Evolutionary conservation across 2,113 vertebrate species (phyloP).

Genomic region (Eulacestoma nigropectus): DNA sequence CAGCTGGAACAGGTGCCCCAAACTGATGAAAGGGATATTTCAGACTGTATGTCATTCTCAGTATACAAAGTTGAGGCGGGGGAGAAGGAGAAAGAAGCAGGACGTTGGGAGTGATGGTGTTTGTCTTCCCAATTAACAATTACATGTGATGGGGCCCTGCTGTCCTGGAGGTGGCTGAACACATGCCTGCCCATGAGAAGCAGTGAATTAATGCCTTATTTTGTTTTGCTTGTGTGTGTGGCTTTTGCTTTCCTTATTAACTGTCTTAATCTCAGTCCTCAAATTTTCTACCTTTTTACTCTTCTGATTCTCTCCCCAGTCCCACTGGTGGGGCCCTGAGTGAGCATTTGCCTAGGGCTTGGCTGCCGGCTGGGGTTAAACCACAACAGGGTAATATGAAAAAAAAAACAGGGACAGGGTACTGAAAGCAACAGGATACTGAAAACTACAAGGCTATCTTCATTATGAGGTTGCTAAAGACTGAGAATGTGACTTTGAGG

Average conservation of each 20-base stretch:
- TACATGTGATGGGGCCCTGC: not conserved
- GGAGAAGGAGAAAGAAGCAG: not conserved
- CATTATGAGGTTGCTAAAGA: not conserved
- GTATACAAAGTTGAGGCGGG: not conserved
- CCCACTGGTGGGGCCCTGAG: not conserved
- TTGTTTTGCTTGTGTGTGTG: not conserved
- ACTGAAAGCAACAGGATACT: not conserved
- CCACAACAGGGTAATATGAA: not conserved
- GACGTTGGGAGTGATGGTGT: not conserved
- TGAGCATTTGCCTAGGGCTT: not conserved
- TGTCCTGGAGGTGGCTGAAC: not conserved
- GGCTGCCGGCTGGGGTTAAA: not conserved
- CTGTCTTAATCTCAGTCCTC: not conserved
- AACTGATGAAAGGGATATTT: not conserved
- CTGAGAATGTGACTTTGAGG: not conserved
- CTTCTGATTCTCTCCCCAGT: fast-evolving
- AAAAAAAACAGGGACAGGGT: not conserved
- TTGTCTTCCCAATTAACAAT: not conserved
- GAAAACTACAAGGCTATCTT: not conserved
- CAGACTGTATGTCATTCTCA: not conserved
- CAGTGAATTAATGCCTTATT: not conserved
- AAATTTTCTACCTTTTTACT: not conserved
- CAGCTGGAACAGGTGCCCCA: not conserved
- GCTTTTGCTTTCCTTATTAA: not conserved
- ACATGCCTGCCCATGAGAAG: not conserved